Evolutionary conservation across 2,797 vertebrate species (phyloP), one percentile per base, ranked within the genome.

Genomic region (Manis crassicaudata): DNA sequence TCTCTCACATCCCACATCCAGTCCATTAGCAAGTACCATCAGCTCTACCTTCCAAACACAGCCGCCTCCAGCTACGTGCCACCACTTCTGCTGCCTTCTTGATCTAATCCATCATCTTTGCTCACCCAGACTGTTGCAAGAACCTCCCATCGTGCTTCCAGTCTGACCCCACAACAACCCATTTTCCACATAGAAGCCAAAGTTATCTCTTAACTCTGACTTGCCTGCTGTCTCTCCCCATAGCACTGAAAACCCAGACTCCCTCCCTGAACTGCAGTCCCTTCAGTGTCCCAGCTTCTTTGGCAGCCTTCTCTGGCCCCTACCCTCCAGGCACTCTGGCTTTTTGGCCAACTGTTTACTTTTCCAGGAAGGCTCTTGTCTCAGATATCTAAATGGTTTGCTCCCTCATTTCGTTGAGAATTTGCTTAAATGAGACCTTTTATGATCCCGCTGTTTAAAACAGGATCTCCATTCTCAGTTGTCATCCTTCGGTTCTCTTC

Each of bases 381-480:
- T 32, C 29, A 73, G 50, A 79, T 58, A 76, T 7, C 60, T 90
- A 37, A 25, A 8, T 76, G 9, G 6, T 86, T 86, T 40, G 20
- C 35, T 82, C 52, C 20, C 29, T 90, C 20, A 21, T 58, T 81
- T 88, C 70, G 60, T 54, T 77, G 72, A 83, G n/a, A 82, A 85
- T 87, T 76, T 88, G 43, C 65, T 79, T 93, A 75, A 56, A 10
- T 85, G 81, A 94, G 83, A 95, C 29, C 3, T 90, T 84, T 77
- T 17, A 7, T 50, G 52, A 84, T 52, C 37, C 70, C 27, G 37
- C 20, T 67, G 13, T 56, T 23, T 56, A 67, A 88, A 83, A n/a
- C 35, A 92, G 40, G 5, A 86, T 43, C 50, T 67, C 14, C 1
- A 8, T 58, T 76, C 62, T 43, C 4, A 27, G 65, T 70, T 68